A percentile compares a stretch with the other conserved stretches of the same genome.
These are phyloP conservation scores for Elmis aenea DNA, from an alignment of 2,888 invertebrate genomes.

Conservation along the genomic window DNA sequence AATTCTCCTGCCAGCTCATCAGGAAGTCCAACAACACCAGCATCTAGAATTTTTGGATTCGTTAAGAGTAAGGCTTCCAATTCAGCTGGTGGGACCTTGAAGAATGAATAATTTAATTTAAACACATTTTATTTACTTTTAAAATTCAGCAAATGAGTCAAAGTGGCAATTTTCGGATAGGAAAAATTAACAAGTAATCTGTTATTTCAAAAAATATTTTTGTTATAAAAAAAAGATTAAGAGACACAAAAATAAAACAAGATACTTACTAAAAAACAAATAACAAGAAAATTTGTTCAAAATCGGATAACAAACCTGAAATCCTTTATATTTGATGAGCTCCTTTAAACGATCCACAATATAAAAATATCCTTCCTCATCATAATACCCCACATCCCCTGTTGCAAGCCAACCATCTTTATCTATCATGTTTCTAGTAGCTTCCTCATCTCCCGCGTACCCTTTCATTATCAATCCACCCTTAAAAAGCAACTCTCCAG, in stretches of 20 bases:
- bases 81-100: constrained; percentile 83
- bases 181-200: too few relatives aligned
- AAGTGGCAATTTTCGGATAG: too few relatives aligned
- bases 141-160: too few relatives aligned
- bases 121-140: too few relatives aligned
- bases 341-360: constrained; percentile 84
- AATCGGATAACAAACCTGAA: constrained; percentile 53
- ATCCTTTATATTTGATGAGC: constrained; percentile 86
- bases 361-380: constrained; percentile 69
- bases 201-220: too few relatives aligned
- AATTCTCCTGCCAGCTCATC: constrained; percentile 70
- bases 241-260: too few relatives aligned
- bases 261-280: too few relatives aligned
- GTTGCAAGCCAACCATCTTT: constrained; percentile 71
- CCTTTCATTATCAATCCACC: constrained; percentile 58
- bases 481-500: constrained; percentile 78
- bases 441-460: constrained; percentile 64
- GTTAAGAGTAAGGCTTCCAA: constrained; percentile 72
- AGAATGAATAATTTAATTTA: too few relatives aligned
- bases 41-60: constrained; percentile 67
- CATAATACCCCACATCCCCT: constrained; percentile 81
- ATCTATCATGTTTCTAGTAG: constrained; percentile 61
- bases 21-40: constrained; percentile 74
- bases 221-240: too few relatives aligned
- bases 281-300: too few relatives aligned